Percentiles rank a stretch among this genome's conserved stretches.
Conservation (phyloP, 2,113 vertebrate species). For the Tragelaphus imberbis region DNA sequence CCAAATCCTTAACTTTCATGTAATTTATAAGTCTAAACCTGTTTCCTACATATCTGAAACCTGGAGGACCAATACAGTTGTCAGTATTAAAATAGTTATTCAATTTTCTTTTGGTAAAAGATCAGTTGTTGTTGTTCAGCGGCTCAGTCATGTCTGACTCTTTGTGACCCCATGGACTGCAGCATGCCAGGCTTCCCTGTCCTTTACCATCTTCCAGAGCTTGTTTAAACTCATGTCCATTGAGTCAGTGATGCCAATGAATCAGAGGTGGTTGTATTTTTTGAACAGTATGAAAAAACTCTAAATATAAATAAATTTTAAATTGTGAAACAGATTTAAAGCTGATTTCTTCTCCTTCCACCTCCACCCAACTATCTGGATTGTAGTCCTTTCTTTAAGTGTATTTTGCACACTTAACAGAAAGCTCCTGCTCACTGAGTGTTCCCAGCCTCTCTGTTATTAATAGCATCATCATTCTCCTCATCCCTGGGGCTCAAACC, state of each 20-base stretch:
- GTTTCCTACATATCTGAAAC: neutral
- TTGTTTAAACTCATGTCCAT: neutral
- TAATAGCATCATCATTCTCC: conserved; percentile 15
- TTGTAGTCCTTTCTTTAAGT: neutral
- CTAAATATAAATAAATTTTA: conserved; percentile 10
- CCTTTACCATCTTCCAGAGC: neutral
- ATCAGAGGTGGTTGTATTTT: conserved; percentile 24
- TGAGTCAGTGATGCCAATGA: neutral
- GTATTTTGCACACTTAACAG: neutral
- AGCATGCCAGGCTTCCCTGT: neutral
- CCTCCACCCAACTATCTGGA: neutral
- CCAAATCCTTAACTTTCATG: neutral
- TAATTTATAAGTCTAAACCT: neutral
- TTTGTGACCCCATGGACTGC: neutral
- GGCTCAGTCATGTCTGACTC: neutral
- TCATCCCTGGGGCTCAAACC: conserved; percentile 5
- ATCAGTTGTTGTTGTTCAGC: neutral
- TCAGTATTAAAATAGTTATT: neutral
- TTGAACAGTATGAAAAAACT: neutral
- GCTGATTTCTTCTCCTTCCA: neutral
- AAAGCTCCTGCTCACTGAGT: neutral
- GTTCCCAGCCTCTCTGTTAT: conserved; percentile 1
- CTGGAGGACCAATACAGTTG: neutral
- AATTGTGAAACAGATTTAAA: neutral
- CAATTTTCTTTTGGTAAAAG: neutral